phyloP scores from a whole-genome alignment of 2,113 vertebrate species.

The Bubalus kerabau region DNA sequence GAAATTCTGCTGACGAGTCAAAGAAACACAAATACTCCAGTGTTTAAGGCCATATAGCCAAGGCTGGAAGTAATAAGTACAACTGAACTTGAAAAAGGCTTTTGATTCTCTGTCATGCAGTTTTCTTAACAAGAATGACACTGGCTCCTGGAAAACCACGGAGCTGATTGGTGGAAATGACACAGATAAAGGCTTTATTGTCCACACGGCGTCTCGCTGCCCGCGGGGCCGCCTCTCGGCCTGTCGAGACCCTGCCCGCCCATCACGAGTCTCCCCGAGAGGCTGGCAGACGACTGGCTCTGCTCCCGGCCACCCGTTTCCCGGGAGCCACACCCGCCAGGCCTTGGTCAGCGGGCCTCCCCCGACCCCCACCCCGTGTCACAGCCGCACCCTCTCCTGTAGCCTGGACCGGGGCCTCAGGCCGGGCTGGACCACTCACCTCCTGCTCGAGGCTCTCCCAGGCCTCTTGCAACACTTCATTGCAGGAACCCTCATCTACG shows the following conservation, averaged over 20 bases:
- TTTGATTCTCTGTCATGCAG: background rate
- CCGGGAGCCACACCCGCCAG: background rate
- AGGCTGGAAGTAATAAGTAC: background rate
- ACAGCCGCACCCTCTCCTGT: background rate
- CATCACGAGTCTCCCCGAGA: background rate
- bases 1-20: background rate
- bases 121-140: background rate
- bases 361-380: background rate
- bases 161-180: background rate
- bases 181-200: background rate
- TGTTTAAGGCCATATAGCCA: background rate
- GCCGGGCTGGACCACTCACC: background rate
- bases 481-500: fast-evolving
- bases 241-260: background rate
- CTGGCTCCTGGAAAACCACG: background rate
- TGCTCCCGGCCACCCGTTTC: fast-evolving
- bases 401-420: background rate
- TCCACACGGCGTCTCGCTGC: background rate
- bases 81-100: background rate
- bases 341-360: background rate
- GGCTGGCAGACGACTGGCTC: background rate
- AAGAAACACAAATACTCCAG: background rate
- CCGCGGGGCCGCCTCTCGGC: background rate
- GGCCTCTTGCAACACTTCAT: background rate
- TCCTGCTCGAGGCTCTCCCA: background rate